Evolutionary conservation across 2,888 invertebrate genomes (phyloP).

Genomic region (Eupithecia insigniata): DNA sequence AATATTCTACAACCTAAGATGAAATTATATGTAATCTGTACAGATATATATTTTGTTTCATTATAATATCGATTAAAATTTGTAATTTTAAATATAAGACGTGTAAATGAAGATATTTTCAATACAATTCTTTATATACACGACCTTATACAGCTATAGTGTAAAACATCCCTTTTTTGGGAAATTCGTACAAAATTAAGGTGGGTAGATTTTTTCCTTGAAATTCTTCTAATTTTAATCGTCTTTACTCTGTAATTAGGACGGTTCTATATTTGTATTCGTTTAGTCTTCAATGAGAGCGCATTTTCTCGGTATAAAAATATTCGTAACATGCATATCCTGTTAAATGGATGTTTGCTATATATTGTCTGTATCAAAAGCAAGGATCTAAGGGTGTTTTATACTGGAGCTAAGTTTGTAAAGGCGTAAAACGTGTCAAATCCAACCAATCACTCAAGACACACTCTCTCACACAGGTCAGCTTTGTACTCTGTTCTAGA

Average conservation of each 20-base stretch:
- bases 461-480: background rate
- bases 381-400: background rate
- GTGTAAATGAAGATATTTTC: background rate
- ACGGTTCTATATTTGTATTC: background rate
- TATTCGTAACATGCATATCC: background rate
- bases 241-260: background rate
- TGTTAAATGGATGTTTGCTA: background rate
- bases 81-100: background rate
- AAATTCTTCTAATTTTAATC: constrained; percentile 7
- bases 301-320: background rate
- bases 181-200: constrained; percentile 18
- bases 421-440: background rate
- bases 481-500: background rate
- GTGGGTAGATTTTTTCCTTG: constrained; percentile 20
- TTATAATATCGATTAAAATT: background rate
- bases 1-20: constrained; percentile 25
- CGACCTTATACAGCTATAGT: background rate
- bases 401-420: background rate
- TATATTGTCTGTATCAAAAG: too few species aligned
- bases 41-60: constrained; percentile 9
- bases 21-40: constrained; percentile 30
- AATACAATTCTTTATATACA: background rate
- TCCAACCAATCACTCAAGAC: background rate
- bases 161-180: background rate
- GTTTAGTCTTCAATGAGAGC: background rate